These are phyloP conservation scores for Neotoxoptera formosana DNA, from an alignment of 1,140 invertebrate genomes.

Conservation along the genomic window DNA sequence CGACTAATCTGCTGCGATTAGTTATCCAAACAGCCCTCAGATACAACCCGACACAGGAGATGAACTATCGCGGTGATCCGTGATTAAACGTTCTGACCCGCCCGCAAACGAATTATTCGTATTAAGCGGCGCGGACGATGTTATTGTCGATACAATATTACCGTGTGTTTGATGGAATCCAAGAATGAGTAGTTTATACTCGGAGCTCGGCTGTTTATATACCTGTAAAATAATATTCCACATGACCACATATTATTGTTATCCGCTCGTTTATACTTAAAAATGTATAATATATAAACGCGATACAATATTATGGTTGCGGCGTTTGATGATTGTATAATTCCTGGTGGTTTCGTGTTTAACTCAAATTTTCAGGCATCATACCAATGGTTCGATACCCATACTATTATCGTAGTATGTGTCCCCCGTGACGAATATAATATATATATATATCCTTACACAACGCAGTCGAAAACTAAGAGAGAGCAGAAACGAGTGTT, in stretches of 20 bases:
- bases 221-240: background rate
- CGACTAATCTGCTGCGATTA: conserved; percentile 20
- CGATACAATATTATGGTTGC: background rate
- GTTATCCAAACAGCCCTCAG: conserved; percentile 11
- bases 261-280: background rate
- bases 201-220: background rate
- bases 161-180: background rate
- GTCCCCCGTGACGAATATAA: background rate
- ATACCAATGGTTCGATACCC: background rate
- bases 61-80: background rate
- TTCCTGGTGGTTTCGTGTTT: background rate
- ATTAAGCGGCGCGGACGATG: background rate
- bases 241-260: background rate
- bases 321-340: background rate
- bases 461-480: background rate
- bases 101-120: conserved; percentile 3
- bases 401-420: background rate
- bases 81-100: conserved; percentile 45
- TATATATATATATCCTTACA: background rate
- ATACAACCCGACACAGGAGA: background rate
- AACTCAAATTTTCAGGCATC: background rate
- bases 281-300: background rate
- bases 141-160: conserved; percentile 23
- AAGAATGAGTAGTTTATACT: background rate
- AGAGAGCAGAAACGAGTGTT: background rate